Conservation (phyloP, 2,888 invertebrate species). For the Tholera decimalis region DNA sequence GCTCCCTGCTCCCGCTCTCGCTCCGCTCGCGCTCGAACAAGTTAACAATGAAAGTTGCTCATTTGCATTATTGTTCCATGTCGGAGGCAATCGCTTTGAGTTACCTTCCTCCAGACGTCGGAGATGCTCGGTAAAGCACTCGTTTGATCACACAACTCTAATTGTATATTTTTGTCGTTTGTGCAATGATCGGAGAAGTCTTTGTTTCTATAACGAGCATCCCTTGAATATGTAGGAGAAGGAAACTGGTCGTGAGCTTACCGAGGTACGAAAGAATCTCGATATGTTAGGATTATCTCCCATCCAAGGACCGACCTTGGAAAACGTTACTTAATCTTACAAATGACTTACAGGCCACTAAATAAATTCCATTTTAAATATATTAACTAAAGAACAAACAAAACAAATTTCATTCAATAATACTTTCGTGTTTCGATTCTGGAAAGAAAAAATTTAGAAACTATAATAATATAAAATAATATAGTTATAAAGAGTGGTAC, state of each 20-base stretch:
- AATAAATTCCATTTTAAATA: constrained; percentile 78
- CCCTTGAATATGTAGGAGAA: neutral
- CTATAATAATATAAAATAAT: constrained; percentile 13
- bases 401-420: constrained; percentile 74
- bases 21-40: constrained; percentile 25
- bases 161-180: constrained; percentile 31
- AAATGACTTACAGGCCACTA: constrained; percentile 58
- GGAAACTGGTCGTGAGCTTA: neutral
- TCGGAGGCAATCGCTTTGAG: constrained; percentile 46
- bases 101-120: constrained; percentile 37
- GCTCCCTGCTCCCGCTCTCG: constrained; percentile 9
- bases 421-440: constrained; percentile 65
- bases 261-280: too few species aligned
- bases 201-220: neutral
- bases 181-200: neutral
- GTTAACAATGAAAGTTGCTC: constrained; percentile 58
- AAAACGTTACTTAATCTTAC: too few species aligned
- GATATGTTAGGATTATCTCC: too few species aligned
- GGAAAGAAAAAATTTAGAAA: constrained; percentile 10
- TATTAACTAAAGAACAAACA: constrained; percentile 77
- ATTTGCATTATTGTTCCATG: constrained; percentile 57
- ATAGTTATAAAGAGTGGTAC: neutral
- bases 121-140: neutral
- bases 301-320: too few species aligned
- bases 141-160: constrained; percentile 31